Evolutionary conservation across 2,888 invertebrate species (phyloP).

Genomic region (Leptarthrus brevirostris): DNA sequence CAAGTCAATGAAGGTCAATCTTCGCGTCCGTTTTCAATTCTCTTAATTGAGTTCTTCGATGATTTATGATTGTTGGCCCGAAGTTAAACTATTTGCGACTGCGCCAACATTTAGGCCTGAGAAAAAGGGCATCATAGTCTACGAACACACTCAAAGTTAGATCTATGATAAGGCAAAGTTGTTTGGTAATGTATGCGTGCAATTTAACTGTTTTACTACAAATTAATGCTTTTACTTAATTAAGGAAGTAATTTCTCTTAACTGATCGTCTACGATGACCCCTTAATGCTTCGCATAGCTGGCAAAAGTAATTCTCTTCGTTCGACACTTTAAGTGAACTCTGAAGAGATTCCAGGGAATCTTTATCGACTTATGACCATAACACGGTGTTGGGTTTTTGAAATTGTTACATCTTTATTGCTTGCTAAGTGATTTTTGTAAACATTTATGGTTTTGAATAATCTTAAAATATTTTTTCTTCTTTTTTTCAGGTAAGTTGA

Average conservation of each 20-base stretch:
- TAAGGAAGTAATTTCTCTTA: constrained; percentile 41
- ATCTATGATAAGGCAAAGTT: too few relatives aligned
- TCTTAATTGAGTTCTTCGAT: not conserved
- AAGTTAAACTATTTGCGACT: constrained; percentile 15
- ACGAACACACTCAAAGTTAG: too few relatives aligned
- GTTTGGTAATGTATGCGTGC: not conserved
- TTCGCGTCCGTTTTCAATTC: not conserved
- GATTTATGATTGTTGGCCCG: constrained; percentile 1
- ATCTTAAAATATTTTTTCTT: not conserved
- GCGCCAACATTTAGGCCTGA: not conserved
- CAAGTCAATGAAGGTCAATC: constrained; percentile 6
- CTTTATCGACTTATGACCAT: constrained; percentile 14
- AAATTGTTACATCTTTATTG: constrained; percentile 27
- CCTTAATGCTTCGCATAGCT: too few relatives aligned
- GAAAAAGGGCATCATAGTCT: too few relatives aligned
- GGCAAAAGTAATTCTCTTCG: too few relatives aligned
- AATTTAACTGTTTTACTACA: constrained; percentile 38
- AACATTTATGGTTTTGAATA: not conserved
- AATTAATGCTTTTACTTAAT: constrained; percentile 40
- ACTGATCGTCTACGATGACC: constrained; percentile 23
- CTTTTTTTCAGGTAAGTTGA: constrained; percentile 22
- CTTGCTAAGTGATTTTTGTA: not conserved
- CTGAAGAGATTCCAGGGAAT: not conserved
- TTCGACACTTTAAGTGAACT: too few relatives aligned
- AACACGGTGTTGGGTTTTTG: not conserved